Evolutionary conservation across 2,113 vertebrate species (phyloP), one percentile per base, ranked within the genome.

Genomic region (Scartelaos histophorus): DNA sequence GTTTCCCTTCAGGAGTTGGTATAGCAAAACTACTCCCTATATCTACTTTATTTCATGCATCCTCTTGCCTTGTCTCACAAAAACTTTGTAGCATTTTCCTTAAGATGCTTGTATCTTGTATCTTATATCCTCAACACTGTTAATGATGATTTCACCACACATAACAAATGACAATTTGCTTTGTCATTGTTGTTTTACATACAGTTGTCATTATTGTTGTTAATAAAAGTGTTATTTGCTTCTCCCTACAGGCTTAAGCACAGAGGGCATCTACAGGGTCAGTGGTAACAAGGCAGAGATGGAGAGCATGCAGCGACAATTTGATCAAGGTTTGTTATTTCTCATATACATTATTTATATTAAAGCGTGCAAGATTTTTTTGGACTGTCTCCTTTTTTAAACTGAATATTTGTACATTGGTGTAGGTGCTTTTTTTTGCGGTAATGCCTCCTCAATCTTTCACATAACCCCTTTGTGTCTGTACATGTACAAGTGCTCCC

Each of bases 201-300:
- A 13, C 13, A 13, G 15, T 13, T 49, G 16, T 16, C 1, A 51
- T 4, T 51, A 1, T 19, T 51, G 22, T 25, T 24, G 13, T 35
- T 3, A 25, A 38, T 25, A 21, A 65, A 29, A 71, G 70, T 16
- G 72, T 2, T 22, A 29, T 67, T 22, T 47, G 66, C 10, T 19
- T 71, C 21, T 54, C 4, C 60, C 65, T 0, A 0, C 78, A 98
- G 97, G 97, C 3, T 67, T 99, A 86, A 95, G 88, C 88, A 97
- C 96, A 0, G 97, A 99, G 74, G 97, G 96, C 10, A 96, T 99
- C 90, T 99, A 99, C 74, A 94, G 97, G 11, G 97, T 99, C 64
- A 95, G 97, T 2, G 97, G 97, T 0, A 99, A 99, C 92, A 99
- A 99, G 76, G 96, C 96, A 0, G 97, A 99, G 88, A 99, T 99